Evolutionary conservation across 2,797 vertebrate species (phyloP).

Genomic region (Pseudomugil gertrudae): DNA sequence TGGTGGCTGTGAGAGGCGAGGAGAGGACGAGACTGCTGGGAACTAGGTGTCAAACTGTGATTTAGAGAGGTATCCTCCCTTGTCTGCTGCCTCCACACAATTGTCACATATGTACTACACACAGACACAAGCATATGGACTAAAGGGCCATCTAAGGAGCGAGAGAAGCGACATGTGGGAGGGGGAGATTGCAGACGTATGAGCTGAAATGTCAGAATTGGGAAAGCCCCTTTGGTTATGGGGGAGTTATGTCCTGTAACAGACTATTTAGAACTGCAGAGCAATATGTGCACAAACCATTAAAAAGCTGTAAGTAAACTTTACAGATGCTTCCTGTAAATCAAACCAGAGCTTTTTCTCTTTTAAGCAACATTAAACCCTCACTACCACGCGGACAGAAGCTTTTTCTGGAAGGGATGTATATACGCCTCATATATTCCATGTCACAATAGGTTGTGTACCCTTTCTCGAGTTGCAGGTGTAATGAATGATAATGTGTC

Average conservation of each 20-base stretch:
- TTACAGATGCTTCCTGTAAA: constrained; percentile 14
- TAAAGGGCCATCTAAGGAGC: constrained; percentile 74
- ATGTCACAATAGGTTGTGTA: background rate
- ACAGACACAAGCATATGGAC: constrained; percentile 30
- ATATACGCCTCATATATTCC: background rate
- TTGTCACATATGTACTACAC: constrained; percentile 19
- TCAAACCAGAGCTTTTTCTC: constrained; percentile 19
- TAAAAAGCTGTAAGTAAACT: constrained; percentile 15
- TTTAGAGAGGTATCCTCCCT: constrained; percentile 59
- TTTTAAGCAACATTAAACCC: constrained; percentile 35
- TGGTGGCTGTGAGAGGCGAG: constrained; percentile 11
- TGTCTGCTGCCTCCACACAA: constrained; percentile 51
- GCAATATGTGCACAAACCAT: constrained; percentile 45
- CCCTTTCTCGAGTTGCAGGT: background rate
- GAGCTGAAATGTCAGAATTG: constrained; percentile 74
- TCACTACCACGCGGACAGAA: constrained; percentile 14
- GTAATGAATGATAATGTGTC: constrained; percentile 13
- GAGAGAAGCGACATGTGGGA: constrained; percentile 58
- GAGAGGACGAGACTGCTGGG: constrained; percentile 30
- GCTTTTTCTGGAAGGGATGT: constrained; percentile 2
- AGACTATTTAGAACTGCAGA: constrained; percentile 47
- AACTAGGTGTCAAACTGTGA: constrained; percentile 55
- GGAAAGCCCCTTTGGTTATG: constrained; percentile 61
- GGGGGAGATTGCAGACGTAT: constrained; percentile 66
- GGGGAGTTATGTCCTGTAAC: constrained; percentile 48